A percentile compares a stretch with the other conserved stretches of the same genome.
phyloP scores from a whole-genome alignment of 2,797 vertebrate species.

The Antrozous pallidus region DNA sequence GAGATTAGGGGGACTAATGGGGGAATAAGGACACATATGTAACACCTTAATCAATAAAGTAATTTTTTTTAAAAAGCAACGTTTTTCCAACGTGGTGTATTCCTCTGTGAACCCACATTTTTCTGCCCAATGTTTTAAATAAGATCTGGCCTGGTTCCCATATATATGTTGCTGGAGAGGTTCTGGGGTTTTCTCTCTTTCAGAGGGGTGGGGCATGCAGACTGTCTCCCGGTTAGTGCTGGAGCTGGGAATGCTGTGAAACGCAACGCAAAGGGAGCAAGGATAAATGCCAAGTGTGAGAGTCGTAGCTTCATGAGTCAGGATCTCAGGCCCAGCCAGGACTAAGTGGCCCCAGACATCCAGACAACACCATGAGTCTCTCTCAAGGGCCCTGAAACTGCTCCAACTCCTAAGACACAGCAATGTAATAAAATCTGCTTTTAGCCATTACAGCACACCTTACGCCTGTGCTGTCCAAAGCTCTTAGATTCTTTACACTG shows the following conservation, averaged over 20 bases:
- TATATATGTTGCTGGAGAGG: not conserved
- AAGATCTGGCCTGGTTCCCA: not conserved
- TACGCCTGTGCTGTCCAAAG: not conserved
- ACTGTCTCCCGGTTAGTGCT: not conserved
- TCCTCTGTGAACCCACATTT: not conserved
- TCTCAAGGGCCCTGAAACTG: not conserved
- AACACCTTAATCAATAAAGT: too few relatives aligned
- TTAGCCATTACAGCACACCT: not conserved
- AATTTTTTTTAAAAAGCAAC: not conserved
- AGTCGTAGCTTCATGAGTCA: not conserved
- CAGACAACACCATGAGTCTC: not conserved
- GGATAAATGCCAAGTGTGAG: not conserved
- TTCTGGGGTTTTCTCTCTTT: not conserved
- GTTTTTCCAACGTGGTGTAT: not conserved
- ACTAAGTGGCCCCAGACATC: not conserved
- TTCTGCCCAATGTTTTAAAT: not conserved
- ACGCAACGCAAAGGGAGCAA: not conserved
- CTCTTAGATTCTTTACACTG: not conserved
- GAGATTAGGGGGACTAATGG: too few relatives aligned
- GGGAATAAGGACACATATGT: too few relatives aligned
- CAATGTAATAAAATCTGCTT: not conserved
- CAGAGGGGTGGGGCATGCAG: not conserved
- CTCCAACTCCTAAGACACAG: not conserved
- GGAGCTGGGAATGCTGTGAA: not conserved
- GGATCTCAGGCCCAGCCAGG: not conserved